These are phyloP conservation scores for Coptotermes formosanus DNA, from an alignment of 1,140 invertebrate species.

Conservation along the genomic window DNA sequence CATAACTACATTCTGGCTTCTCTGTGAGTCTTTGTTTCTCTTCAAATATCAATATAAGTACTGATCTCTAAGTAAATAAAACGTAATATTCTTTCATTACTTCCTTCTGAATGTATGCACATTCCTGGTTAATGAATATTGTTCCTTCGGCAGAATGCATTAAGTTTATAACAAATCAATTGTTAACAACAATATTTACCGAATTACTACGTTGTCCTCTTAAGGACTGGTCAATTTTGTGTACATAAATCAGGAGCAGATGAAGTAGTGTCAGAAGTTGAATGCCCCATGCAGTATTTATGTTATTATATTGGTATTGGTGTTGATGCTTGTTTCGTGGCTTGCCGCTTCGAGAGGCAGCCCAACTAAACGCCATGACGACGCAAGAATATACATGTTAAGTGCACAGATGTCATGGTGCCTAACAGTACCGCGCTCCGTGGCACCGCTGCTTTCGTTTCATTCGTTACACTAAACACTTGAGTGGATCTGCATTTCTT, in stretches of 20 bases:
- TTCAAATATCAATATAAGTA: neutral
- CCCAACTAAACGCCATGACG: neutral
- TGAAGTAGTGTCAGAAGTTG: neutral
- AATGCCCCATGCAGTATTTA: constrained; percentile 9
- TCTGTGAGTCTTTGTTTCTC: neutral
- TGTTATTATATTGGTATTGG: constrained; percentile 4
- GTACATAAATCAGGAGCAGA: neutral
- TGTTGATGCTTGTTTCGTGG: neutral
- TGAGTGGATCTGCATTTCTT: constrained; percentile 3
- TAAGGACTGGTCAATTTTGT: neutral
- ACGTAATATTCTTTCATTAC: neutral
- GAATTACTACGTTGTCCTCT: neutral
- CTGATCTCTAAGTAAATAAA: neutral
- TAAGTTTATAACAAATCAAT: constrained; percentile 14
- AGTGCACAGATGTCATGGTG: neutral
- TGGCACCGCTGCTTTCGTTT: neutral
- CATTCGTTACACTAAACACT: constrained; percentile 16
- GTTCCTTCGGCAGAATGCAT: neutral
- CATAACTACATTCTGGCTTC: neutral
- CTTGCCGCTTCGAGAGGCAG: constrained; percentile 7
- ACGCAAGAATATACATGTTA: neutral
- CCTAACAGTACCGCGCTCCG: neutral
- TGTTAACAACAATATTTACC: constrained; percentile 4
- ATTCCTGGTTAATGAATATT: neutral
- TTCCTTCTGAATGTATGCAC: neutral